These are phyloP conservation scores for Bos indicus DNA, from an alignment of 2,113 vertebrate species.

Conservation along the genomic window DNA sequence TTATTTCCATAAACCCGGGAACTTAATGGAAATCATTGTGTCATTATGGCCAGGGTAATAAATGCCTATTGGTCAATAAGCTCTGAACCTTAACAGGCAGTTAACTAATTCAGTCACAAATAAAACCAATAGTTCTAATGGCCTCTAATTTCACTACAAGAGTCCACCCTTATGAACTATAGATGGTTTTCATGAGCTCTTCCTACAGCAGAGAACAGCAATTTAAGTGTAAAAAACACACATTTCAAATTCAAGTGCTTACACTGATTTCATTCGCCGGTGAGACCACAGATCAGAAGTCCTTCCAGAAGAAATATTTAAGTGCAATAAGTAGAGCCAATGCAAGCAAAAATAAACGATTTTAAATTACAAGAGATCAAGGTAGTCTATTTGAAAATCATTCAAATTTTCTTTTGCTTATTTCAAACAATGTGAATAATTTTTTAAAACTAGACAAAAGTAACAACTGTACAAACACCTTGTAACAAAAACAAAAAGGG, in stretches of 20 bases:
- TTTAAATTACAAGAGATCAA: slow-evolving; percentile 17
- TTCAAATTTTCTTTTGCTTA: slow-evolving; percentile 37
- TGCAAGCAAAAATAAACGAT: slow-evolving; percentile 7
- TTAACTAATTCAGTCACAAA: slow-evolving; percentile 68
- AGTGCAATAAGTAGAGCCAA: slow-evolving; percentile 8
- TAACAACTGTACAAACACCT: slow-evolving; percentile 16
- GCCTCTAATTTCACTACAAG: slow-evolving; percentile 61
- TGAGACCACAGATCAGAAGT: slow-evolving; percentile 33
- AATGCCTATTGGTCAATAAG: slow-evolving; percentile 69
- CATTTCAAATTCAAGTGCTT: slow-evolving; percentile 57
- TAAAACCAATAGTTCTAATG: slow-evolving; percentile 67
- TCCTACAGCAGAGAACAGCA: slow-evolving; percentile 42
- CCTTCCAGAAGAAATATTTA: slow-evolving; percentile 41
- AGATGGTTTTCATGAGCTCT: slow-evolving; percentile 44
- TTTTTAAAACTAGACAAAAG: slow-evolving; percentile 13
- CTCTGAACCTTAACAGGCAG: slow-evolving; percentile 70
- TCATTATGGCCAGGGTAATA: slow-evolving; percentile 58
- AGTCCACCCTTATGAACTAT: slow-evolving; percentile 55
- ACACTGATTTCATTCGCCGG: slow-evolving; percentile 19
- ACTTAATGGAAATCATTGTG: slow-evolving; percentile 67
- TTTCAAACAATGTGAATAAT: slow-evolving; percentile 24
- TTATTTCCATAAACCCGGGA: slow-evolving; percentile 60
- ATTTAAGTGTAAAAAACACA: slow-evolving; percentile 51
- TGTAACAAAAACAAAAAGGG: slow-evolving; percentile 41
- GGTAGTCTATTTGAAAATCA: slow-evolving; percentile 31